Percentiles rank a stretch among this genome's conserved stretches.
These are phyloP conservation scores for Odocoileus hemionus DNA, from an alignment of 2,113 vertebrate genomes.

Conservation along the genomic window DNA sequence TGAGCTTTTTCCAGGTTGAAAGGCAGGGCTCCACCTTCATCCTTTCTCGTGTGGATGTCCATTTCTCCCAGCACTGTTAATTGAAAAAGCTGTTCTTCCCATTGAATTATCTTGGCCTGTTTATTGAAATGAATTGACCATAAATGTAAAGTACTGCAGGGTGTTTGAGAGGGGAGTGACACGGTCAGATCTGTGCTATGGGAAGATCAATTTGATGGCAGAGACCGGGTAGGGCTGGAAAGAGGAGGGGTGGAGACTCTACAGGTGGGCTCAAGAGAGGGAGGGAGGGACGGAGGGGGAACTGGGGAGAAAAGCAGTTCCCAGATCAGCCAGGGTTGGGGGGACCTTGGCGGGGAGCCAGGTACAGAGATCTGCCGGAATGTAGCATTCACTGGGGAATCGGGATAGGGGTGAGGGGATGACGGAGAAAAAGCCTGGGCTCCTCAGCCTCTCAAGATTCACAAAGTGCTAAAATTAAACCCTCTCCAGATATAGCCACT, in stretches of 20 bases:
- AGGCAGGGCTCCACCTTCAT: background rate
- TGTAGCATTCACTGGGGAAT: background rate
- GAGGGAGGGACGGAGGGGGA: no score
- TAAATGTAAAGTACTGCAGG: background rate
- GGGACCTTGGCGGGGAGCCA: background rate
- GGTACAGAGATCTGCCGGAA: background rate
- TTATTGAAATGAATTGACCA: background rate
- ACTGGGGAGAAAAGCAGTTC: background rate
- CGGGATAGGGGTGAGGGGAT: accelerated
- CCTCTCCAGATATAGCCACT: background rate
- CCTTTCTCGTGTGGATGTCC: background rate
- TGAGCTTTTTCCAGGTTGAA: background rate
- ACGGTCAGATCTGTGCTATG: background rate
- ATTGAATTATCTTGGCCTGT: background rate
- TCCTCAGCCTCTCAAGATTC: background rate
- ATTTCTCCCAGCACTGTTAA: background rate
- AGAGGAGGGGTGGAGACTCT: background rate
- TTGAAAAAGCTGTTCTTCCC: background rate
- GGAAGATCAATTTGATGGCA: background rate
- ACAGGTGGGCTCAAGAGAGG: background rate
- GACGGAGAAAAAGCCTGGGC: background rate
- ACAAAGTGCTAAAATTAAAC: background rate
- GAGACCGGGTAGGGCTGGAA: background rate
- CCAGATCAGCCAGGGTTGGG: background rate
- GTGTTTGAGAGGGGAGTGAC: background rate